Percentiles rank a stretch among this genome's conserved stretches.
These are phyloP conservation scores for Calycopis cecrops DNA, from an alignment of 1,140 invertebrate genomes.

Conservation along the genomic window DNA sequence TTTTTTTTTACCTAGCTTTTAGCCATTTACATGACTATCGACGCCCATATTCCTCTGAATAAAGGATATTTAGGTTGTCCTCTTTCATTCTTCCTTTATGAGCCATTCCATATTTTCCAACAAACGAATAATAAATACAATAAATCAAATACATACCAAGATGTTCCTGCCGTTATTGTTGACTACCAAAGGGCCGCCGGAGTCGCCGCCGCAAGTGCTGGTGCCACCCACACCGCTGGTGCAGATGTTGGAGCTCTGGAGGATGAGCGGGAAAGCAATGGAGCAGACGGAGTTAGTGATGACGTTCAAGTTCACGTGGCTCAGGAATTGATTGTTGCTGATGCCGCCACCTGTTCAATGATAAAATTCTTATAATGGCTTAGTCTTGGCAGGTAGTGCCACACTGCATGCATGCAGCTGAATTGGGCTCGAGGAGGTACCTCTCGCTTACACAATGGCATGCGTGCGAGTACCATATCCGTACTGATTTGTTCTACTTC, in stretches of 20 bases:
- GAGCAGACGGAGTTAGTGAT: conserved; percentile 38
- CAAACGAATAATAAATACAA: conserved; percentile 1
- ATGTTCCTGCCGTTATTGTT: conserved; percentile 14
- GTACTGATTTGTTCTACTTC: no score
- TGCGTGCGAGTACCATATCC: no score
- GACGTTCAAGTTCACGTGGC: conserved; percentile 36
- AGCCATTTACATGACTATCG: no score
- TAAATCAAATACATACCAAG: conserved; percentile 23
- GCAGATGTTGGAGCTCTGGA: conserved; percentile 31
- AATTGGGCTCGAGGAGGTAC: no score
- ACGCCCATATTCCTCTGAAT: no score
- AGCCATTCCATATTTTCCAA: no score
- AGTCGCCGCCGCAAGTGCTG: conserved; percentile 53
- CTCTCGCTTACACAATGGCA: no score
- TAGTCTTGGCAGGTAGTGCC: no score
- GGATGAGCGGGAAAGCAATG: conserved; percentile 22
- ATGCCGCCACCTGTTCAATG: conserved; percentile 30
- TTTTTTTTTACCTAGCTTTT: no score
- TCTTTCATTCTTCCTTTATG: no score
- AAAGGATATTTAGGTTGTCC: no score
- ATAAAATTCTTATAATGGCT: not conserved
- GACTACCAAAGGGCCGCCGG: conserved; percentile 64
- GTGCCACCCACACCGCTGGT: conserved; percentile 26
- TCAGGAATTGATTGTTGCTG: conserved; percentile 27
- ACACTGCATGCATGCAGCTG: no score